Conservation (phyloP, 2,888 invertebrate species). For the Ochropacha duplaris region DNA sequence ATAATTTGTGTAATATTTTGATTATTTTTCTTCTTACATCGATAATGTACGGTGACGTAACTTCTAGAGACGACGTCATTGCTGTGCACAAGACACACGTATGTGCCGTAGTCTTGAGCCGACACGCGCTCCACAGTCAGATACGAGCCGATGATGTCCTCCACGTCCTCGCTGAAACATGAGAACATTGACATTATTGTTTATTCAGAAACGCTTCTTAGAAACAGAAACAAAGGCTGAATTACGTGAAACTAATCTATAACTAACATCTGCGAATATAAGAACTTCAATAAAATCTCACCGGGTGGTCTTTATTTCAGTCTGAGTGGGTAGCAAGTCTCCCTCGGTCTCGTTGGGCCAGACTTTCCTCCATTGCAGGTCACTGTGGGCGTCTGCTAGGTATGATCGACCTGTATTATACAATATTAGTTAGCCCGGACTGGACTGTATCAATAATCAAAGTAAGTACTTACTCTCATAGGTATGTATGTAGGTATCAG, state of each 20-base stretch:
- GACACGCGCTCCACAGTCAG: slow-evolving; percentile 83
- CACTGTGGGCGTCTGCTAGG: slow-evolving; percentile 88
- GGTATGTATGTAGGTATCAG: too few relatives aligned
- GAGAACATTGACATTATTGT: slow-evolving; percentile 11
- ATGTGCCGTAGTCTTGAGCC: slow-evolving; percentile 87
- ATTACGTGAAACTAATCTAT: background rate
- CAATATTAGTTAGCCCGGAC: background rate
- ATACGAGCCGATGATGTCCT: slow-evolving; percentile 88
- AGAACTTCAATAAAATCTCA: slow-evolving; percentile 36
- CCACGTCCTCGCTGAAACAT: slow-evolving; percentile 86
- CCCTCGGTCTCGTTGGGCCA: slow-evolving; percentile 81
- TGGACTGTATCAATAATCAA: slow-evolving; percentile 9
- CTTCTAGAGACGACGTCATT: slow-evolving; percentile 79
- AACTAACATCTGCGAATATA: background rate
- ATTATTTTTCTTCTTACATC: slow-evolving; percentile 81
- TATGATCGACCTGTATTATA: slow-evolving; percentile 81
- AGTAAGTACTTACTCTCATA: too few relatives aligned
- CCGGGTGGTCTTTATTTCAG: slow-evolving; percentile 69
- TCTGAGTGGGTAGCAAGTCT: slow-evolving; percentile 62
- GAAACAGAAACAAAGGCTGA: background rate
- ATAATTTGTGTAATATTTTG: too few relatives aligned
- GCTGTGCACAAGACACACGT: slow-evolving; percentile 87
- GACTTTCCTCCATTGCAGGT: slow-evolving; percentile 87
- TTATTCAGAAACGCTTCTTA: background rate
- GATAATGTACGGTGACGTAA: slow-evolving; percentile 79